Conservation (phyloP, 2,113 vertebrate species). For the Sinocyclocheilus grahami region DNA sequence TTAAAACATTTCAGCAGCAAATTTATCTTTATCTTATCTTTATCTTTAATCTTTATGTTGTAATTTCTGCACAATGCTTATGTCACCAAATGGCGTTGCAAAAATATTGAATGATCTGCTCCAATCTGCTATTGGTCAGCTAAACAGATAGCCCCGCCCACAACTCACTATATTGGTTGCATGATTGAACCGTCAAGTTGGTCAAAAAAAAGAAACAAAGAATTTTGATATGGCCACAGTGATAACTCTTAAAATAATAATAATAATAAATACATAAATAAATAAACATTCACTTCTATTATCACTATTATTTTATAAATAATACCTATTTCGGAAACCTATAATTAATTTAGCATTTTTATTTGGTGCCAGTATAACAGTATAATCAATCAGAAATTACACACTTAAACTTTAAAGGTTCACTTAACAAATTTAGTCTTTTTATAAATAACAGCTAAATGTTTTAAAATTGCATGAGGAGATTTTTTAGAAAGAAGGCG, state of each 20-base stretch:
- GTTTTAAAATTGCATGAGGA: not conserved
- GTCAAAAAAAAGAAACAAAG: not conserved
- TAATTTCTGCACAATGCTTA: not conserved
- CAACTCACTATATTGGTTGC: not conserved
- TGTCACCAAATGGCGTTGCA: not conserved
- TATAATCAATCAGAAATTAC: too few species aligned
- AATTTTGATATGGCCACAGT: not conserved
- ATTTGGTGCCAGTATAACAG: too few species aligned
- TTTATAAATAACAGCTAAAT: not conserved
- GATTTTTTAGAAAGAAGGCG: not conserved
- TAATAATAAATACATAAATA: too few species aligned
- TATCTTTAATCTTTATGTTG: too few species aligned
- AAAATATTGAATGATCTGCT: not conserved
- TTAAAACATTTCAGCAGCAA: not conserved
- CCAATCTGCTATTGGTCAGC: not conserved
- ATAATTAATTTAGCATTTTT: not conserved
- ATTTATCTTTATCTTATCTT: too few species aligned
- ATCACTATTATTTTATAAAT: too few species aligned
- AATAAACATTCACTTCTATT: too few species aligned
- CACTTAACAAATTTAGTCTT: not conserved
- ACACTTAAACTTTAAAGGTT: not conserved
- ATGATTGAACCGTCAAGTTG: not conserved
- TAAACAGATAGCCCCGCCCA: not conserved
- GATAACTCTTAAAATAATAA: too few species aligned
- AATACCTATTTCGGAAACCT: not conserved